Conservation (phyloP, 2,888 invertebrate genomes). For the Hyposoter dolosus region DNA sequence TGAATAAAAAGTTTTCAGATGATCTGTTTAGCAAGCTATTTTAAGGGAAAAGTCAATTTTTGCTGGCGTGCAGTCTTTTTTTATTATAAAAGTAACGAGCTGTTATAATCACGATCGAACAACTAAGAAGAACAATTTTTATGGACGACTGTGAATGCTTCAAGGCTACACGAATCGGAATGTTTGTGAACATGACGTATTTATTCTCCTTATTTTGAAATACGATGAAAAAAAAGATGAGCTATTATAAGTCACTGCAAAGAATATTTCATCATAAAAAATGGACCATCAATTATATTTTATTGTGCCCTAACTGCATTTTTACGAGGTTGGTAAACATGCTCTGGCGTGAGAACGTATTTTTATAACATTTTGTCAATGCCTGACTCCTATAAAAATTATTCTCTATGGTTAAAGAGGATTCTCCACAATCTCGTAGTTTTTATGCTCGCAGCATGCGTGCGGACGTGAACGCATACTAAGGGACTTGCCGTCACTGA, state of each 20-base stretch:
- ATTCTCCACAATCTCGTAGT: not conserved
- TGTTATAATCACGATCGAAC: not conserved
- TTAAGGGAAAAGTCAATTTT: too few relatives aligned
- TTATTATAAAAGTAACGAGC: not conserved
- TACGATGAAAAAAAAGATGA: not conserved
- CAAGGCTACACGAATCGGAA: not conserved
- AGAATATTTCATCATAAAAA: not conserved
- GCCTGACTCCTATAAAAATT: not conserved
- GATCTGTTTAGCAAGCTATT: too few relatives aligned
- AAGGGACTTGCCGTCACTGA: not conserved
- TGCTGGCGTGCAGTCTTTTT: too few relatives aligned
- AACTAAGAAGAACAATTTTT: not conserved
- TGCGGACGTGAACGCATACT: not conserved
- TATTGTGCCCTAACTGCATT: not conserved
- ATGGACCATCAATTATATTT: not conserved
- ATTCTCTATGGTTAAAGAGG: constrained; percentile 7
- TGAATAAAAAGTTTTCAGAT: too few relatives aligned
- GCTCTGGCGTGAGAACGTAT: not conserved
- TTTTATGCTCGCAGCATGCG: constrained; percentile 8
- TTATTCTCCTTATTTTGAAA: not conserved
- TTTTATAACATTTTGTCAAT: not conserved
- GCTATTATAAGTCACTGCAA: not conserved
- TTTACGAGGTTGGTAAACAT: not conserved
- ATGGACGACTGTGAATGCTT: not conserved
- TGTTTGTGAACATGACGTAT: too few relatives aligned